phyloP scores from a whole-genome alignment of 2,113 vertebrate genomes.

The Etheostoma cragini region DNA sequence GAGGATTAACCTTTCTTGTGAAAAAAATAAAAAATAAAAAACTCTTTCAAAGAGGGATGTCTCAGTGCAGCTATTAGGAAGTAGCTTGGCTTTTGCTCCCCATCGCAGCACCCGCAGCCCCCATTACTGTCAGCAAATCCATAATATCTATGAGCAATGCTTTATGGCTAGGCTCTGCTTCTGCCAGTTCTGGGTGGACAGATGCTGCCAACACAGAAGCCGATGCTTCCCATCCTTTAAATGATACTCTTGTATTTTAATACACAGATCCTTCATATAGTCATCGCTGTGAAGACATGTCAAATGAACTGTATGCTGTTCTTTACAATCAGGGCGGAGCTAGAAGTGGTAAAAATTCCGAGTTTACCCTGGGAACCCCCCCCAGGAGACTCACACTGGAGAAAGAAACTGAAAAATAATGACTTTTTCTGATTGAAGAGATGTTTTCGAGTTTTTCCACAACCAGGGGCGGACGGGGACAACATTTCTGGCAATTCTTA shows the following conservation, averaged over 20 bases:
- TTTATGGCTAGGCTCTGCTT: conserved; percentile 14
- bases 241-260: not conserved
- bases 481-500: no score
- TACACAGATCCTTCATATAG: conserved; percentile 4
- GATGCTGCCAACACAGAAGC: not conserved
- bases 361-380: no score
- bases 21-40: conserved; percentile 52
- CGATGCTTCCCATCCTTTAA: conserved; percentile 4
- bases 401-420: no score
- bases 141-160: conserved; percentile 34
- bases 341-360: no score
- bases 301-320: not conserved
- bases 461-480: no score
- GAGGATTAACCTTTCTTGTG: conserved; percentile 70
- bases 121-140: conserved; percentile 63
- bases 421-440: no score
- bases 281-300: not conserved
- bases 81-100: conserved; percentile 2
- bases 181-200: not conserved
- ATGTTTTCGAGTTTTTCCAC: no score
- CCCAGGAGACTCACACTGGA: no score
- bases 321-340: conserved; percentile 10
- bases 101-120: not conserved
- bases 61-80: conserved; percentile 45
- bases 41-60: conserved; percentile 32